phyloP scores from a whole-genome alignment of 2,888 invertebrate species.

The Leuctra nigra region DNA sequence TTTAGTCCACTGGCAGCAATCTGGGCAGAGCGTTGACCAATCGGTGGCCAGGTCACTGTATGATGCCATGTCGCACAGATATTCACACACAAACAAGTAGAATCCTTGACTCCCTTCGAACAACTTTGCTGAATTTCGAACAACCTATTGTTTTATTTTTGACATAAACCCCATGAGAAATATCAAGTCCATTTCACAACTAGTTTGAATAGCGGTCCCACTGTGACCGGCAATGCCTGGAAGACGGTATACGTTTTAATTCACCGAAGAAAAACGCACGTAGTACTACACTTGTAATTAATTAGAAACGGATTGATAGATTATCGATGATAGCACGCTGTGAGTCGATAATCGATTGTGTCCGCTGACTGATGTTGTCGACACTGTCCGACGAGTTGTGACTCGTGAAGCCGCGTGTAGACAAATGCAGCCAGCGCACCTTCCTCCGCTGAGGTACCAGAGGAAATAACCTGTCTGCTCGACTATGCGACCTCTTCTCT shows the following conservation, averaged over 20 bases:
- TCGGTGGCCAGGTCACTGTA: slow-evolving; percentile 58
- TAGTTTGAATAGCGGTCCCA: background rate
- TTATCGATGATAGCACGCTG: too few relatives aligned
- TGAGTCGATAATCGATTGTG: too few relatives aligned
- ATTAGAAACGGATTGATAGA: background rate
- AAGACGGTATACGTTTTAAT: too few relatives aligned
- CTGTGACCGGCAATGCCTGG: too few relatives aligned
- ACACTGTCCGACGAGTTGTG: too few relatives aligned
- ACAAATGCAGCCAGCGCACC: background rate
- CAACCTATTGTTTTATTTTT: background rate
- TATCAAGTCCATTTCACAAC: background rate
- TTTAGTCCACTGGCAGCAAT: slow-evolving; percentile 55
- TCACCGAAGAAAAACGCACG: too few relatives aligned
- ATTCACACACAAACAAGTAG: background rate
- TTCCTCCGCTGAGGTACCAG: slow-evolving; percentile 7
- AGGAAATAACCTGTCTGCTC: slow-evolving; percentile 11
- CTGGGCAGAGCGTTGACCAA: slow-evolving; percentile 57
- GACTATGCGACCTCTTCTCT: background rate
- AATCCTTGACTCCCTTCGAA: background rate
- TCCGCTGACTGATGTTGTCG: too few relatives aligned
- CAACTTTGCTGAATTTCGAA: background rate
- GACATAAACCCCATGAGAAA: background rate
- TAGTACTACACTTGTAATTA: background rate
- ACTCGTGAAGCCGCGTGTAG: background rate
- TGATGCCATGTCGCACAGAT: slow-evolving; percentile 48